Conservation (phyloP, 35 echinoderm and acorn worm species). For the Eucidaris tribuloides region DNA sequence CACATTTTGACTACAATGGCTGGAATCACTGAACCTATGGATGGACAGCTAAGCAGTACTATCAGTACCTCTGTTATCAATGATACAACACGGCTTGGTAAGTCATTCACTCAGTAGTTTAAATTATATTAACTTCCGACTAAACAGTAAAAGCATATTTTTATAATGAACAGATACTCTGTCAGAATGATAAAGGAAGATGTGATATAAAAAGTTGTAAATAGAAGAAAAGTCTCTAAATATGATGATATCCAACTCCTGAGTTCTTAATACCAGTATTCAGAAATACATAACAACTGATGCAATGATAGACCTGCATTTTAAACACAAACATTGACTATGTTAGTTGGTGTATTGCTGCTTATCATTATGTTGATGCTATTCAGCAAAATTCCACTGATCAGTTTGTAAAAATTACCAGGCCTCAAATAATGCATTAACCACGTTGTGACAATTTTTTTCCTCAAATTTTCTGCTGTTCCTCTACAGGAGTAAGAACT, state of each 20-base stretch:
- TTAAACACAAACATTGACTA: background rate
- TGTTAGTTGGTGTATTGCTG: background rate
- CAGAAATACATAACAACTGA: too few species aligned
- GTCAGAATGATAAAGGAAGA: too few species aligned
- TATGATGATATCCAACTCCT: background rate
- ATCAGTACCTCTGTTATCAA: slow-evolving; percentile 8
- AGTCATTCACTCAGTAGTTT: background rate
- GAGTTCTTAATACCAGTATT: background rate
- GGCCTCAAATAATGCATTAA: background rate
- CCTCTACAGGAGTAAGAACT: background rate
- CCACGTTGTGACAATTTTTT: background rate
- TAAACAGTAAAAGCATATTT: background rate
- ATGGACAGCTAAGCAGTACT: background rate
- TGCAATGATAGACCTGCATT: too few species aligned
- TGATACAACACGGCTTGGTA: background rate
- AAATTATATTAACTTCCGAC: background rate
- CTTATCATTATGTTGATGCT: background rate
- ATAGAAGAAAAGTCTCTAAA: background rate
- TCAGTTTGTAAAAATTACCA: background rate
- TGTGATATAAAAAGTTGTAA: background rate
- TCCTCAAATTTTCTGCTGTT: background rate
- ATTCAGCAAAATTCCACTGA: background rate
- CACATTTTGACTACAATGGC: slow-evolving; percentile 15
- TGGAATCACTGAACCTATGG: background rate
- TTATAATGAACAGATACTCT: background rate